Evolutionary conservation across 2,113 vertebrate species (phyloP), one percentile per base, ranked within the genome.

Genomic region (Cyprinodon tularosa): DNA sequence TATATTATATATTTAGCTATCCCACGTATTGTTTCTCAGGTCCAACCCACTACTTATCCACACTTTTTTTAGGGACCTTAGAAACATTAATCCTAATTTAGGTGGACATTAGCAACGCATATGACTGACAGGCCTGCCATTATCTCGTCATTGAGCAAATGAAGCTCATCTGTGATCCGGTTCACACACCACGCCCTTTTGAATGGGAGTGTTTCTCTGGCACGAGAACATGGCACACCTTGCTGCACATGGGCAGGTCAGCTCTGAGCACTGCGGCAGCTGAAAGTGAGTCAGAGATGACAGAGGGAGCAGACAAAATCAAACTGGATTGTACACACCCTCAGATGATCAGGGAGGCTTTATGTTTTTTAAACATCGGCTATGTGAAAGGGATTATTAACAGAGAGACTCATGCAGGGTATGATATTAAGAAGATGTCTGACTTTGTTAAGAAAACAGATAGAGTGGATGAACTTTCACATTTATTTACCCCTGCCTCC

Each of bases 151-250:
- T 37, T 68, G 47, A 68, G 68, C 47, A 71, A 86, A 81, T 59
- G 65, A 78, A 74, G n/a, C 66, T 72, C 45, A 62, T 84, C 59
- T 17, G 29, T 20, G 38, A 76, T 77, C 3, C 7, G 61, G 79
- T 82, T 87, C 78, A 81, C 85, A 89, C 84, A 78, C 86, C 76
- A 86, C 83, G 70, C 82, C 74, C 86, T 65, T 36, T 37, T 66
- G 73, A 80, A 77, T 75, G 89, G 91, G 92, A 87, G 90, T 89
- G 88, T 84, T 88, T 78, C 71, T 87, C 65, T 74, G 90, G 90
- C 89, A 90, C 92, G 90, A 77, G 63, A 74, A 66, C 12, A 42
- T 36, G 90, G 12, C 91, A 77, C 92, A 90, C 93, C 93, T 84
- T 87, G 76, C 62, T 76, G 77, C 72, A 68, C 80, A 85, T 36